Evolutionary conservation across 2,113 vertebrate genomes (phyloP), one percentile per base, ranked within the genome.

Genomic region (Malurus elegans): DNA sequence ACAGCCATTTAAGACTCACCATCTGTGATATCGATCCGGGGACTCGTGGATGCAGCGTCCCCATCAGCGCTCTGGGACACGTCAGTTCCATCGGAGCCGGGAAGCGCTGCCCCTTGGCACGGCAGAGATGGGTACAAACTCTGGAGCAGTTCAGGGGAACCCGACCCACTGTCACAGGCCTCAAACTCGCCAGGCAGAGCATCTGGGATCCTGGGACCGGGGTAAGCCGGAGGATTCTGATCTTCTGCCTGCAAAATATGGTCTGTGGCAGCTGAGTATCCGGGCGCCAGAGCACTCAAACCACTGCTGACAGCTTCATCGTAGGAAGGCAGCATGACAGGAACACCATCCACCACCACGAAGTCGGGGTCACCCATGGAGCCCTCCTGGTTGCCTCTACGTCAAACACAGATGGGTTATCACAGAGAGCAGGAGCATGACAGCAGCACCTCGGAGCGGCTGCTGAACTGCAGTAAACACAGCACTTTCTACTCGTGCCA

Each of bases 251-350:
- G 97, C 38, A 97, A 86, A 75, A 96, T 54, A 58, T 96, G 98
- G 62, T 96, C 98, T 86, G 95, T 7, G 13, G 97, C 84, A 42
- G 98, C 95, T 62, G 93, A 79, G 81, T 97, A 98, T 80, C 97
- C 96, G 0, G 98, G 97, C 53, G 98, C 98, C 86, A 98, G 96
- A 85, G 96, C 95, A 70, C 84, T 97, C 75, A 97, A 38, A 64
- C 97, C 64, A 0, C 98, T 97, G 47, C 98, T 98, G 72, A 99
- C 98, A 56, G 98, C 98, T 96, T 99, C 98, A 4, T 99, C 98
- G 0, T 99, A 99, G 89, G 98, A 98, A 23, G 98, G 98, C 60
- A 99, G 97, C 97, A 98, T 98, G 64, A 99, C 98, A 4, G 98
- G 98, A 72, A 99, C 96, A 0, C 98, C 98, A 3, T 99, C 98